Base-by-base conservation (phyloP, 2,888 invertebrate genomes). In the Drosophila histrio region DNA sequence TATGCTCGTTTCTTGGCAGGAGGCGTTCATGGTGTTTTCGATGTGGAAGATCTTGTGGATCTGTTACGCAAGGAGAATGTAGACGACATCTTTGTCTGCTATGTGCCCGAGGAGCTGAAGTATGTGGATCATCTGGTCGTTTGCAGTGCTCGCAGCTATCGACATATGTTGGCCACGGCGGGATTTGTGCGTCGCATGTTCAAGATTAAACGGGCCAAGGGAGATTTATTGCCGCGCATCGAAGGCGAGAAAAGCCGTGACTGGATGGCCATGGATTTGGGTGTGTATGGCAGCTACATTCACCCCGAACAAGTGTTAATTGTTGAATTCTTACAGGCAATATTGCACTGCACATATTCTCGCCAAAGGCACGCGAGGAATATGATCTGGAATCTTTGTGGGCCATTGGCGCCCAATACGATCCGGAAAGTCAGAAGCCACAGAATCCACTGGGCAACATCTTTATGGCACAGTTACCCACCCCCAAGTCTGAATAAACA, bases 331-430 rank as follows among this genome's bases (percentile, higher is more conserved):
- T 15, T 19, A 0, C 91, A 97, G 97, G 97, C 68, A 98, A 98
- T 90, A 98, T 98, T 83, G 96, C 96, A 3, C 91, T 99, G 28
- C 98, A 99, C 88, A 94, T 99, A 76, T 97, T 98, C 91, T 94
- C 95, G 26, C 93, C 93, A 9, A 93, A 94, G 75, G 93, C 94
- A 1, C 93, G 99, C 77, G 91, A 93, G 71, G 89, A 92, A 5
- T 98, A 97, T 91, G 98, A 98, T 91, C 93, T 99, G 72, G 99
- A 99, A 91, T 95, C 96, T 0, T 92, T 99, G 30, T 99, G 98
- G 99, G 93, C 96, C 34, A 94, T 98, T 15, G 98, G 98, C 1
- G 92, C 94, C 0, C 93, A 96, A 86, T 96, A 93, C 93, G 98
- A 98, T 91, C 93, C 94, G 39, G 93, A 95, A 89, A 93, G 91